Percentiles rank a stretch among this genome's conserved stretches.
Conservation (phyloP, 92 coral and sea anemone genomes). For the Desmophyllum pertusum region DNA sequence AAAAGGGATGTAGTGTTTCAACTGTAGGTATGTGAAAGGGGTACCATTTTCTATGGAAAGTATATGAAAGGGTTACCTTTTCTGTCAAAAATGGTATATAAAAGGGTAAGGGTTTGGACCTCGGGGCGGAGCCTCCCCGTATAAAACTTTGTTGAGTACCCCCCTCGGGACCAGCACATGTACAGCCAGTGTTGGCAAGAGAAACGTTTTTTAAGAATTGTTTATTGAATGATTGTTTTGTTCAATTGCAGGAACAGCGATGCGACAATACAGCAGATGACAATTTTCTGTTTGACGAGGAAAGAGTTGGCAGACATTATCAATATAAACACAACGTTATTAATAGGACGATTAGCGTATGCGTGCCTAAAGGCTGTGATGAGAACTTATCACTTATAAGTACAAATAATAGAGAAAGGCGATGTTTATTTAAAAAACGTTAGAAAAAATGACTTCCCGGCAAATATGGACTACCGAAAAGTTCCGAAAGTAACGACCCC, state of each 20-base stretch:
- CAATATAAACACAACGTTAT: slow-evolving; percentile 5
- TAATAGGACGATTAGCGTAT: not conserved
- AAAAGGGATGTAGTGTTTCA: no score
- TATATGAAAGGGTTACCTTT: no score
- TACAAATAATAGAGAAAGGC: not conserved
- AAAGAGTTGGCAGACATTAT: not conserved
- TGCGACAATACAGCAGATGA: not conserved
- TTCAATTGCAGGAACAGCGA: not conserved
- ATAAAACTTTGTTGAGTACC: no score
- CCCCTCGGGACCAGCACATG: no score
- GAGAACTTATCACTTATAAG: slow-evolving; percentile 6
- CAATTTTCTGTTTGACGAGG: not conserved
- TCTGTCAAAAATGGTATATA: no score
- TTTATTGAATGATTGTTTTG: not conserved
- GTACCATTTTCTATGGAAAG: no score
- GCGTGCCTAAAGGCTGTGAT: not conserved
- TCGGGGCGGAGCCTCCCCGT: no score
- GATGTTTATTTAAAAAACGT: not conserved
- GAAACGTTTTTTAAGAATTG: no score
- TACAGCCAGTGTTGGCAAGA: no score
- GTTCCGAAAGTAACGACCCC: no score
- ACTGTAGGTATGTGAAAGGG: no score
- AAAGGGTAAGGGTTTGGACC: no score
- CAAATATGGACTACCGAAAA: not conserved
- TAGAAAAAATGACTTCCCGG: not conserved